Percentiles rank a stretch among this genome's conserved stretches.
Conservation (phyloP, 2,888 invertebrate genomes). For the Metalampra italica region DNA sequence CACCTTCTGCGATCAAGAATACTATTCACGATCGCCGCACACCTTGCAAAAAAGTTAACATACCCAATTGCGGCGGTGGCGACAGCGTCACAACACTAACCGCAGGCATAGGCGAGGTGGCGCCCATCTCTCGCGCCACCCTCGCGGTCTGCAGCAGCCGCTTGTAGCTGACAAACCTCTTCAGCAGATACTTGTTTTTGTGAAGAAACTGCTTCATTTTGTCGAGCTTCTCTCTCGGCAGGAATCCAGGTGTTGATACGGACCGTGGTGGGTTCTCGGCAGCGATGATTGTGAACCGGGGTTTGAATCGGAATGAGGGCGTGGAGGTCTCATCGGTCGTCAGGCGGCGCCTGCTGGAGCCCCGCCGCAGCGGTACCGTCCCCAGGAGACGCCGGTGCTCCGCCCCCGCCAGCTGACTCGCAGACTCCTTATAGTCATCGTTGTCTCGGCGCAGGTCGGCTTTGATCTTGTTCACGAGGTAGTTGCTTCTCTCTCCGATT, state of each 20-base stretch:
- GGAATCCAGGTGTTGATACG: no score
- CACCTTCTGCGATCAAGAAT: no score
- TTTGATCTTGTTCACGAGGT: conserved; percentile 33
- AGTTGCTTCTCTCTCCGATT: neutral
- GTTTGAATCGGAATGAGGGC: no score
- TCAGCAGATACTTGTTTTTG: conserved; percentile 24
- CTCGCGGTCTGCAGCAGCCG: neutral
- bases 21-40: no score
- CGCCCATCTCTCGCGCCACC: neutral
- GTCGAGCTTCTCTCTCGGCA: conserved; percentile 13
- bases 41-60: no score
- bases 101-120: no score
- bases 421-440: conserved; percentile 38
- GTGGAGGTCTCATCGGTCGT: no score
- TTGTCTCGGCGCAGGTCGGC: conserved; percentile 38
- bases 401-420: neutral
- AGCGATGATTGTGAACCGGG: no score
- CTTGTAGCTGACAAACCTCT: conserved; percentile 19
- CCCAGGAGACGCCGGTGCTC: neutral
- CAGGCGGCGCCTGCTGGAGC: neutral
- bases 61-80: no score
- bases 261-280: neutral
- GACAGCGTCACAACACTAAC: no score
- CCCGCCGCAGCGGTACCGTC: neutral
- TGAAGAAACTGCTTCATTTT: conserved; percentile 24